Evolutionary conservation across 2,888 invertebrate genomes (phyloP), one percentile per base, ranked within the genome.

Genomic region (Vanessa cardui): DNA sequence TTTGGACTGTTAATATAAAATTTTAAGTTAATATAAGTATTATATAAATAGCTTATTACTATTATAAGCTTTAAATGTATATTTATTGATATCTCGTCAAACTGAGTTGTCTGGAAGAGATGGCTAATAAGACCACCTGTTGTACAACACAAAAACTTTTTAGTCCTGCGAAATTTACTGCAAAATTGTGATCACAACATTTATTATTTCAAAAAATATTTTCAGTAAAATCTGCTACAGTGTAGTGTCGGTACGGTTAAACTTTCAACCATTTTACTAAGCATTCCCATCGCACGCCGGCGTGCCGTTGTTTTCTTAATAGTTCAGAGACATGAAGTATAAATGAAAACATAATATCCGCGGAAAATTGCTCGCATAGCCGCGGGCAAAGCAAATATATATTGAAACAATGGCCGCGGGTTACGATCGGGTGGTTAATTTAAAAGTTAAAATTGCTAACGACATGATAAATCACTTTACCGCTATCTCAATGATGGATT

Each of bases 401-500:
- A 70, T 67, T 73, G 68, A 54, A 61, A 49, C 44, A 58, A 59
- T 44, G 50, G 54, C 70, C 66, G n/a, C 69, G 67, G 73, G 70
- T 71, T 68, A 62, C 72, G 49, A 44, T 62, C 64, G 64, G 60
- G 63, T 71, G 74, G 71, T 68, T 77, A 76, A 77, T 83, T 82
- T 80, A 81, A 82, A 82, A 84, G 82, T 83, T 83, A 74, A 85
- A 86, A 83, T 77, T 78, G 76, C 77, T 75, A 82, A 77, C 80
- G 78, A 79, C 73, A 77, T 75, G 77, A 86, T 86, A 85, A 86
- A 87, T 88, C 84, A 86, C 80, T 81, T 84, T 81, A 72, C 73
- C 74, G 77, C 64, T 85, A 86, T 85, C 87, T 84, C 80, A 74
- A 78, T 87, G 86, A 88, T 87, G 83, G 86, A 87, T 87, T 84